phyloP scores from a whole-genome alignment of 2,888 invertebrate genomes.

The Teinopalpus imperialis region DNA sequence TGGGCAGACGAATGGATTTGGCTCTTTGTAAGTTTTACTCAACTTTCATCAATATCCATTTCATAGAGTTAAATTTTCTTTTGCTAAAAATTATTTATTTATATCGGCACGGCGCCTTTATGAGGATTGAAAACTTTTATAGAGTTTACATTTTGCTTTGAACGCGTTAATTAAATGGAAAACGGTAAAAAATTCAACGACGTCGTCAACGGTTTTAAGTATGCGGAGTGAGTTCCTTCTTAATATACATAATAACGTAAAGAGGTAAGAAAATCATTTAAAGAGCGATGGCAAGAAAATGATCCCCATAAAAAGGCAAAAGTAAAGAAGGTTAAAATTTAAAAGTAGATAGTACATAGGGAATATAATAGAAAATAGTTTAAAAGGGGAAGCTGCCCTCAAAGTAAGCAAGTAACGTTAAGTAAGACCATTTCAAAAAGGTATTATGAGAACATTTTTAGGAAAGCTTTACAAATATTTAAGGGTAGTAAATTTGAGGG shows the following conservation, averaged over 20 bases:
- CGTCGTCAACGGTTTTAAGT: slow-evolving; percentile 41
- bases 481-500: not conserved
- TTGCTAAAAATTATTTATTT: slow-evolving; percentile 76
- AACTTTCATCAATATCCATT: slow-evolving; percentile 36
- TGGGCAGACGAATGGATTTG: slow-evolving; percentile 90
- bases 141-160: slow-evolving; percentile 47
- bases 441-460: too few species aligned
- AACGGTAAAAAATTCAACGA: slow-evolving; percentile 38
- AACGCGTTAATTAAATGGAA: slow-evolving; percentile 41
- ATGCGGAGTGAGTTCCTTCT: slow-evolving; percentile 52
- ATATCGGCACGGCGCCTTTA: slow-evolving; percentile 74
- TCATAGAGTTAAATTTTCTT: slow-evolving; percentile 71
- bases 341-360: too few species aligned
- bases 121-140: slow-evolving; percentile 48
- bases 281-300: too few species aligned
- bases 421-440: too few species aligned
- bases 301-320: too few species aligned
- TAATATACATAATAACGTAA: slow-evolving; percentile 26
- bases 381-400: too few species aligned
- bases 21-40: slow-evolving; percentile 88
- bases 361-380: too few species aligned
- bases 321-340: too few species aligned
- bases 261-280: slow-evolving; percentile 8
- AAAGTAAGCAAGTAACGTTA: too few species aligned
- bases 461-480: not conserved